These are phyloP conservation scores for Parazoanthus darwini DNA, from an alignment of 92 coral and sea anemone species.

Conservation along the genomic window DNA sequence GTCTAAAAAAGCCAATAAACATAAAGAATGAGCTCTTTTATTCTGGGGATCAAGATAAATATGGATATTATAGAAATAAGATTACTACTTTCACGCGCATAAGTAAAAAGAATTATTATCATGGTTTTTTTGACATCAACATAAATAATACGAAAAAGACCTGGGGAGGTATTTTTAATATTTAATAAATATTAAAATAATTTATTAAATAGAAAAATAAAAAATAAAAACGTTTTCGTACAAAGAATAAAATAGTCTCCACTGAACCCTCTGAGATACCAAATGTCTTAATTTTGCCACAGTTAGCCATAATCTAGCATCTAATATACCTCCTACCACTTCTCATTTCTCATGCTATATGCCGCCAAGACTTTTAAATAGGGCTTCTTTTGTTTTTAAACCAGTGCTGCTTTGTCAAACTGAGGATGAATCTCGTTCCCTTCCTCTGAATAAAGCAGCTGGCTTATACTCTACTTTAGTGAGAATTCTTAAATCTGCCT, in stretches of 20 bases:
- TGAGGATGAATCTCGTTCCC: not conserved
- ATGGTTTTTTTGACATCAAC: too few relatives aligned
- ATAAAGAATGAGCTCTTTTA: conserved; percentile 37
- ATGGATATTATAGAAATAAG: conserved; percentile 41
- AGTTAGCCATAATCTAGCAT: too few relatives aligned
- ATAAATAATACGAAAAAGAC: too few relatives aligned
- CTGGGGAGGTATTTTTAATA: too few relatives aligned
- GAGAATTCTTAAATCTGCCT: not conserved
- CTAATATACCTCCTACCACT: too few relatives aligned
- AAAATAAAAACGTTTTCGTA: too few relatives aligned
- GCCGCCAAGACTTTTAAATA: not conserved
- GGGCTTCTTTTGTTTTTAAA: not conserved
- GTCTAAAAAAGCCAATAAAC: conserved; percentile 34
- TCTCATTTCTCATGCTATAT: not conserved
- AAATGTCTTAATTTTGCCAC: too few relatives aligned
- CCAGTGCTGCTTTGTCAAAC: not conserved
- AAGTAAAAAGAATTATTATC: conserved; percentile 40
- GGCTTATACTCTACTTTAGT: not conserved
- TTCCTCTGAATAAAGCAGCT: not conserved
- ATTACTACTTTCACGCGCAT: conserved; percentile 36
- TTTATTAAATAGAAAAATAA: too few relatives aligned
- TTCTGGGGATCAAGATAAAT: conserved; percentile 35
- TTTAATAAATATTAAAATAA: too few relatives aligned
- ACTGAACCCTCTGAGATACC: too few relatives aligned
- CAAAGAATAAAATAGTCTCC: too few relatives aligned